Percentiles rank a stretch among this genome's conserved stretches.
phyloP scores from a whole-genome alignment of 2,888 invertebrate species.

The Julus scanicus region DNA sequence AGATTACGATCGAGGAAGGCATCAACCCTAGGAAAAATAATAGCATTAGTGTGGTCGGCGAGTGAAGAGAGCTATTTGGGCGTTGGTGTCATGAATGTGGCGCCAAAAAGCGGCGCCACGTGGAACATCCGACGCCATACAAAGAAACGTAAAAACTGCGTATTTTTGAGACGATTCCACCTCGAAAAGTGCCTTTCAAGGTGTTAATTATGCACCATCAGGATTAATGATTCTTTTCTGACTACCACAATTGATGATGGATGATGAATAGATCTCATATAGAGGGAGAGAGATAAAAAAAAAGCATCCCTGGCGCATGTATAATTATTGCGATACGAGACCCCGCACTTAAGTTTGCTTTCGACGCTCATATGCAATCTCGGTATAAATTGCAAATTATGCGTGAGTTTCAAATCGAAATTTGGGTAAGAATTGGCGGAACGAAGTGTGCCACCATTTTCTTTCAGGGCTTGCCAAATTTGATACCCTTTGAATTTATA shows the following conservation, averaged over 20 bases:
- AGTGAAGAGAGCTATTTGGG: not conserved
- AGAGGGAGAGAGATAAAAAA: not conserved
- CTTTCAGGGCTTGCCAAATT: not conserved
- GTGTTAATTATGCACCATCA: not conserved
- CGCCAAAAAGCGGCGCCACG: not conserved
- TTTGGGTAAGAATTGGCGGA: not conserved
- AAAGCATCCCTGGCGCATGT: not conserved
- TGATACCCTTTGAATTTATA: not conserved
- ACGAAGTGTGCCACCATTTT: not conserved
- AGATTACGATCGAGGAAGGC: not conserved
- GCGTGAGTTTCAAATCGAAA: not conserved
- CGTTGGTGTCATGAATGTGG: not conserved
- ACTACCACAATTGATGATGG: not conserved
- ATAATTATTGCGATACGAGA: not conserved
- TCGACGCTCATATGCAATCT: not conserved
- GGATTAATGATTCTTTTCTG: not conserved
- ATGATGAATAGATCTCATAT: not conserved
- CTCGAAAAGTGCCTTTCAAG: not conserved
- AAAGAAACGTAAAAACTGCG: not conserved
- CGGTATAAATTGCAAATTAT: not conserved
- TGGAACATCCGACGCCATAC: not conserved
- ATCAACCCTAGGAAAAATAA: constrained; percentile 5
- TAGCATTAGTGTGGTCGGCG: constrained; percentile 61
- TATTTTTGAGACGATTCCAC: not conserved
- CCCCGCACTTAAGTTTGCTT: not conserved